Conservation (phyloP, 2,797 vertebrate species). For the Naso thynnoides region DNA sequence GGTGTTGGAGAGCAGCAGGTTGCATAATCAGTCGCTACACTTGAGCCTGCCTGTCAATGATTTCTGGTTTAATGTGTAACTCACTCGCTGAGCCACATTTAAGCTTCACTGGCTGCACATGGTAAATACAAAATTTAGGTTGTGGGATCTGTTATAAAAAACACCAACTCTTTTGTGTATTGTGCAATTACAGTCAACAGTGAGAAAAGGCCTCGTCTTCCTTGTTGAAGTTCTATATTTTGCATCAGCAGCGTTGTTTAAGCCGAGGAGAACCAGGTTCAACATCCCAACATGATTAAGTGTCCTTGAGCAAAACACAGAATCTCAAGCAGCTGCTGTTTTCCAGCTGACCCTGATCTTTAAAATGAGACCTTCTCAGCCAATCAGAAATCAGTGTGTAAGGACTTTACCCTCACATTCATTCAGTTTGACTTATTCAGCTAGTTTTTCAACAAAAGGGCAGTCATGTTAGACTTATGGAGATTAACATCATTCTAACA, state of each 20-base stretch:
- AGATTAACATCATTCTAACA: background rate
- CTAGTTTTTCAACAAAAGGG: background rate
- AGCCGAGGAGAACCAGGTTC: background rate
- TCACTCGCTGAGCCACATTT: background rate
- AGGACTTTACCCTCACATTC: background rate
- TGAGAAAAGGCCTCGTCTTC: background rate
- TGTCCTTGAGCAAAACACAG: conserved; percentile 33
- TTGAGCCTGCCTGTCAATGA: background rate
- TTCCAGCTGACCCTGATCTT: conserved; percentile 25
- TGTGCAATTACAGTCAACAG: background rate
- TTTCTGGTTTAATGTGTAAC: conserved; percentile 22
- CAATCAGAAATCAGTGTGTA: conserved; percentile 7
- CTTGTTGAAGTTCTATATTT: background rate
- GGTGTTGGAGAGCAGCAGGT: conserved; percentile 51
- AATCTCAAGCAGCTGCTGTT: conserved; percentile 23
- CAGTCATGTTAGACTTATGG: background rate
- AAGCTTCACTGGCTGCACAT: background rate
- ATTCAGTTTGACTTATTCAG: conserved; percentile 1
- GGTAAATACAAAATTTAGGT: background rate
- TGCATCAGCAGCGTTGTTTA: background rate
- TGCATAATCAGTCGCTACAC: conserved; percentile 44
- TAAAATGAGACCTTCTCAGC: conserved; percentile 11
- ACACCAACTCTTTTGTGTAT: background rate
- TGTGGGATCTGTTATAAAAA: background rate
- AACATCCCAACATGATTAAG: background rate